Conservation (phyloP, 2,888 invertebrate genomes). For the Ochropleura plecta region DNA sequence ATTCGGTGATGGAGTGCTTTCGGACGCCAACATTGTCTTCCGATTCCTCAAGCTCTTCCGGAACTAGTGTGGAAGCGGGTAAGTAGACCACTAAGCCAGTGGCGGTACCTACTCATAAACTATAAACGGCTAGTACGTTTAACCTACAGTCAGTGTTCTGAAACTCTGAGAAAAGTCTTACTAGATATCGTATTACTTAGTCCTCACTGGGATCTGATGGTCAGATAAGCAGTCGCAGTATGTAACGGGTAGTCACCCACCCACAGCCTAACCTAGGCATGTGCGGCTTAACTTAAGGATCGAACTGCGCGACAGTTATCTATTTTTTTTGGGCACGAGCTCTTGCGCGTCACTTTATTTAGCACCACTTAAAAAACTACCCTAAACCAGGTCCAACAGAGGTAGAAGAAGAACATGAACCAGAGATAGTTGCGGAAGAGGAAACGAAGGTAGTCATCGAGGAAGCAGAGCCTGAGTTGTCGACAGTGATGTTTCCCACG, state of each 20-base stretch:
- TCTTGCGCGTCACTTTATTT: no score
- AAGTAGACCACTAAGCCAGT: slow-evolving; percentile 3
- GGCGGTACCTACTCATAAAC: background rate
- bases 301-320: no score
- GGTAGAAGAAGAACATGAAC: slow-evolving; percentile 64
- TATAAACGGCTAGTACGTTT: no score
- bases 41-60: slow-evolving; percentile 56
- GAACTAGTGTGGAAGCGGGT: slow-evolving; percentile 72
- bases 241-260: no score
- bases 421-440: slow-evolving; percentile 66
- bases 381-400: slow-evolving; percentile 48
- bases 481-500: slow-evolving; percentile 78
- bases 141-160: background rate
- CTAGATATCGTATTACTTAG: no score
- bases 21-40: slow-evolving; percentile 66
- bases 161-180: no score
- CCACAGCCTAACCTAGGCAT: no score
- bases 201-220: no score
- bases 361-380: background rate
- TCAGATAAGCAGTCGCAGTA: no score
- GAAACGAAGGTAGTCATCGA: slow-evolving; percentile 4
- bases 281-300: no score
- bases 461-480: slow-evolving; percentile 68
- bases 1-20: slow-evolving; percentile 79
- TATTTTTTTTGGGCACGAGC: background rate